Base-by-base conservation (phyloP, 2,797 vertebrate species). In the Sebastes flavidus region DNA sequence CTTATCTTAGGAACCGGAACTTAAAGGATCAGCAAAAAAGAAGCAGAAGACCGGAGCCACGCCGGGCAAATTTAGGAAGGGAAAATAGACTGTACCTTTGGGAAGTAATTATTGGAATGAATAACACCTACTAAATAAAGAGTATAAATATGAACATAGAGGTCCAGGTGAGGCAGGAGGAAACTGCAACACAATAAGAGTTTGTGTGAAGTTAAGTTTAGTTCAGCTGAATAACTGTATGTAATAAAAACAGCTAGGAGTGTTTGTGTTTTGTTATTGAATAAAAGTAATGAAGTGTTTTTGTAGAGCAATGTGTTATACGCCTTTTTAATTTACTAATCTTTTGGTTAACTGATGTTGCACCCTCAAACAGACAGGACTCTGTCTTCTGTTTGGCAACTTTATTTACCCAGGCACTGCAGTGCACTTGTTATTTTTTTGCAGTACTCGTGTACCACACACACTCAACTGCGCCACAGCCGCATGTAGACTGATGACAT, bases 21-120 rank as follows among this genome's bases (percentile, higher is more conserved):
- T 88, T 18, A 99, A 98, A 92, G 97, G 97, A 0, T 90, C 96
- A 0, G 93, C 97, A 0, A 98, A 97, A 92, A 99, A 99, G 93
- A 99, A 97, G 89, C 94, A 96, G 81, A 99, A 99, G 93, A 93
- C 94, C 0, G 81, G 84, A 2, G 83, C 94, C 0, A 72, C 95
- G 0, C 59, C 95, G 0, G 81, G 96, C 11, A 99, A 97, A 87
- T 94, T 96, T 70, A 97, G 87, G 72, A 97, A 94, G 84, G 94
- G 95, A 1, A 98, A 97, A 89, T 98, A 95, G 84, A 77, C 18
- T 22, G 20, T 61, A 67, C 10, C 0, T 38, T 16, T 30, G 42
- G 54, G 3, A 78, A 14, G 5, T 75, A 22, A 72, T 55, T 72
- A 14, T 68, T 69, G 2, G 11, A 6, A 49, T 65, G 8, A 74